Evolutionary conservation across 1,140 invertebrate species (phyloP).

Genomic region (Cydia strobilella): DNA sequence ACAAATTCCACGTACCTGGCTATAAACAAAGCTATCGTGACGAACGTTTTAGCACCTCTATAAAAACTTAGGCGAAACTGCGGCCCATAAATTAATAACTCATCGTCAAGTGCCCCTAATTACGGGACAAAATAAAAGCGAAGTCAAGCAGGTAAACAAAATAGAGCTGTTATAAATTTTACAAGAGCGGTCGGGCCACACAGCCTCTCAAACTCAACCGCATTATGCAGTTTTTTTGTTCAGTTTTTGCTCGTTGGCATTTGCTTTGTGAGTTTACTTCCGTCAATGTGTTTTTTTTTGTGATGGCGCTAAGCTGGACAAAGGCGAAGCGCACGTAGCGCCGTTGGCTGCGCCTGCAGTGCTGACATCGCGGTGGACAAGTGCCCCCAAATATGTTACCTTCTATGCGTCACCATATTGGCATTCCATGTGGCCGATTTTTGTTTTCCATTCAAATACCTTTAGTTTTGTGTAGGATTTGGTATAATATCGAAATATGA

Average conservation of each 20-base stretch:
- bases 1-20: slow-evolving; percentile 21
- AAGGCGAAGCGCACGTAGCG: slow-evolving; percentile 57
- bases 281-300: slow-evolving; percentile 71
- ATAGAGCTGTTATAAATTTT: slow-evolving; percentile 79
- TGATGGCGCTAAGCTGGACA: slow-evolving; percentile 75
- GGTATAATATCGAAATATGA: no score
- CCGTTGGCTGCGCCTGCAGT: slow-evolving; percentile 40
- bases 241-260: slow-evolving; percentile 73
- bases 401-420: slow-evolving; percentile 36
- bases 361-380: slow-evolving; percentile 21
- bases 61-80: slow-evolving; percentile 72
- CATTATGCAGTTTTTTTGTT: slow-evolving; percentile 76
- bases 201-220: slow-evolving; percentile 57
- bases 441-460: background rate
- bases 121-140: slow-evolving; percentile 71
- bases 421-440: slow-evolving; percentile 25
- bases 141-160: slow-evolving; percentile 77
- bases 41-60: slow-evolving; percentile 73
- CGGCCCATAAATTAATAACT: slow-evolving; percentile 78
- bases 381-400: slow-evolving; percentile 28
- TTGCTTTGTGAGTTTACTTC: slow-evolving; percentile 75
- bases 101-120: slow-evolving; percentile 77
- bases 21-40: slow-evolving; percentile 45
- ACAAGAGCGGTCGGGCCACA: slow-evolving; percentile 71
- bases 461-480: background rate